Conservation (phyloP, 2,797 vertebrate genomes). For the Pangasius mekongensis region DNA sequence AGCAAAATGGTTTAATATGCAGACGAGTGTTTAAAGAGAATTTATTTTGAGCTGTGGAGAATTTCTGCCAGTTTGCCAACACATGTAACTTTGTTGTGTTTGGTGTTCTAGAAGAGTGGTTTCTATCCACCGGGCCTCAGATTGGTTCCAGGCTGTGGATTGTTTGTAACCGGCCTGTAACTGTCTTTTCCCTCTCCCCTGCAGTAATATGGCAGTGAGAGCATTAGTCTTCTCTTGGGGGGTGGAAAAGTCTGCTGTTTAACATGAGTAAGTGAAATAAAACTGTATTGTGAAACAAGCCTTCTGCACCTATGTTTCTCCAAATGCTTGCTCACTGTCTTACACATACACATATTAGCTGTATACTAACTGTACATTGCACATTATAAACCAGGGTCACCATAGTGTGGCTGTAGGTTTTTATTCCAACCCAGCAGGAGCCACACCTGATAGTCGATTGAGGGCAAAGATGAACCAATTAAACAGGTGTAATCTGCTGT, state of each 20-base stretch:
- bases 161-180: neutral
- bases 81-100: neutral
- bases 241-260: neutral
- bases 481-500: neutral
- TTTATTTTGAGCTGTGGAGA: neutral
- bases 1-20: neutral
- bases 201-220: neutral
- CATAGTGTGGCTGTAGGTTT: neutral
- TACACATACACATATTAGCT: neutral
- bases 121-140: neutral
- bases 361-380: neutral
- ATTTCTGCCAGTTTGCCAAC: neutral
- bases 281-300: neutral
- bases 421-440: neutral
- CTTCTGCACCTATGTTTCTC: neutral
- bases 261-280: neutral
- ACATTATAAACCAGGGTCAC: neutral
- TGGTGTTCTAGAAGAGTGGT: neutral
- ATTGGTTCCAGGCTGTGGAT: neutral
- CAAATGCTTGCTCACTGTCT: neutral
- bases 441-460: neutral
- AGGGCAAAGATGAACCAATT: neutral
- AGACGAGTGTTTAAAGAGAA: neutral
- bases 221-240: neutral
- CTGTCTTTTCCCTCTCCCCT: neutral